Conservation (phyloP, 1,140 invertebrate genomes). For the Penaeus chinensis region DNA sequence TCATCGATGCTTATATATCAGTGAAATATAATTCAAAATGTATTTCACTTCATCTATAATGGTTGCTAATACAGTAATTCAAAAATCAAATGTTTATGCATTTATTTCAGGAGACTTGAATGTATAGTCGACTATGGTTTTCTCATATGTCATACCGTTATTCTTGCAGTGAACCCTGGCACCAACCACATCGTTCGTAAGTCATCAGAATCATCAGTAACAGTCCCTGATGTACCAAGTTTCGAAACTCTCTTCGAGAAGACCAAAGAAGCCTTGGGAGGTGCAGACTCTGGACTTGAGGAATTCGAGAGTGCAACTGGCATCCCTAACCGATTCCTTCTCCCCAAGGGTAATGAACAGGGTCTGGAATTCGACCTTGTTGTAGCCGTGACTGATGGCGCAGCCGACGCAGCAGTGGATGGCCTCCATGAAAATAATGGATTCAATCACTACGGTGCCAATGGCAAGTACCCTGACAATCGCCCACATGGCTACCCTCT, state of each 20-base stretch:
- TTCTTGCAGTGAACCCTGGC: conserved; percentile 22
- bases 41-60: neutral
- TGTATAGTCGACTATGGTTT: no score
- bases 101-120: no score
- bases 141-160: no score
- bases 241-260: conserved; percentile 23
- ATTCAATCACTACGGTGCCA: conserved; percentile 19
- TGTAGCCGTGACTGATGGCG: conserved; percentile 30
- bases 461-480: conserved; percentile 29
- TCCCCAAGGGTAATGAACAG: conserved; percentile 35
- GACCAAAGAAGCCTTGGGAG: conserved; percentile 20
- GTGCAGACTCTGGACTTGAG: neutral
- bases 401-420: conserved; percentile 7
- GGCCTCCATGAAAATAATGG: neutral
- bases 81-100: no score
- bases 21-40: neutral
- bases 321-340: conserved; percentile 44
- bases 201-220: conserved; percentile 23
- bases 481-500: conserved; percentile 32
- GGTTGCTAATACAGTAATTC: no score
- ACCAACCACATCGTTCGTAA: conserved; percentile 15
- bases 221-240: conserved; percentile 44
- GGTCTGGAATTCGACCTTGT: conserved; percentile 27
- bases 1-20: no score
- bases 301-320: conserved; percentile 33